Percentiles rank a stretch among this genome's conserved stretches.
These are phyloP conservation scores for Calephelis perditalis DNA, from an alignment of 2,888 invertebrate genomes.

Conservation along the genomic window DNA sequence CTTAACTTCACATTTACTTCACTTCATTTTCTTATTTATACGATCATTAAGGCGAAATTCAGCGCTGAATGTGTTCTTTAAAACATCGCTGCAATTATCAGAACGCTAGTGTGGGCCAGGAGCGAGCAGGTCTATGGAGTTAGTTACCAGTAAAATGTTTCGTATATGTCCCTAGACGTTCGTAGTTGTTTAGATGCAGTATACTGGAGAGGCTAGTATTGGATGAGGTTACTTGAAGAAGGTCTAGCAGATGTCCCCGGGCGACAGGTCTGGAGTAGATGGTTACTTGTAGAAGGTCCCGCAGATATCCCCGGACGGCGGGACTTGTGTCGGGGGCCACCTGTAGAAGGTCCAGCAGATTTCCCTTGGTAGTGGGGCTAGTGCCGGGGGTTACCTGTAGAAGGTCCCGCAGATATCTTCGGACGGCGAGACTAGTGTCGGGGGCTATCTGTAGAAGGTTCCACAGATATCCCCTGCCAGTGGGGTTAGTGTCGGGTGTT, in stretches of 20 bases:
- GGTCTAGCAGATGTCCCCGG: conserved; percentile 53
- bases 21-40: no score
- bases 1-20: no score
- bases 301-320: conserved; percentile 60
- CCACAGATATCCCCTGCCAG: conserved; percentile 26
- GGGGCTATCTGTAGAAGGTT: conserved; percentile 53
- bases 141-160: no score
- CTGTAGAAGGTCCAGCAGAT: conserved; percentile 52
- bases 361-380: background rate
- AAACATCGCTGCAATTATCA: no score
- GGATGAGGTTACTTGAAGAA: conserved; percentile 51
- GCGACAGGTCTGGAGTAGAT: conserved; percentile 41
- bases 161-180: background rate
- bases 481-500: background rate
- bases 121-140: no score
- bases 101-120: no score
- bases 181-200: background rate
- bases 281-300: conserved; percentile 56
- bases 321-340: conserved; percentile 33
- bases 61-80: no score
- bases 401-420: conserved; percentile 44
- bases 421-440: conserved; percentile 43
- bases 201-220: conserved; percentile 28
- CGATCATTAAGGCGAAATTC: no score
- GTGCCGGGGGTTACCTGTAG: conserved; percentile 45